These are phyloP conservation scores for Ips typographus DNA, from an alignment of 1,140 invertebrate genomes.

Conservation along the genomic window DNA sequence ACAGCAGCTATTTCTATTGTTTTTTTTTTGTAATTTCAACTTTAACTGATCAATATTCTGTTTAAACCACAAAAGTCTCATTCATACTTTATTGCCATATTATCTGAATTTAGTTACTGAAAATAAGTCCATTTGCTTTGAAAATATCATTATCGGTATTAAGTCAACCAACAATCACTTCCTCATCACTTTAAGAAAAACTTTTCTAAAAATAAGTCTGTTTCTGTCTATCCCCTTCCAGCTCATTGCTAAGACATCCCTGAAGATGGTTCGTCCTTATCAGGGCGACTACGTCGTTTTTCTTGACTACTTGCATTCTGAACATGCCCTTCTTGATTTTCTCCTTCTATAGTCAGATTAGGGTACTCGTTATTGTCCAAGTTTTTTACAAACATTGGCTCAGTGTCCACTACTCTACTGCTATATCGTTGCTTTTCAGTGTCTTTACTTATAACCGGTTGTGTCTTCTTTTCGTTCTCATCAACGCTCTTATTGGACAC, in stretches of 20 bases:
- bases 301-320: constrained; percentile 34
- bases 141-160: too few relatives aligned
- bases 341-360: constrained; percentile 34
- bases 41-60: too few relatives aligned
- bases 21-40: too few relatives aligned
- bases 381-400: constrained; percentile 51
- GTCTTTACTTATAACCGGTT: constrained; percentile 49
- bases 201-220: too few relatives aligned
- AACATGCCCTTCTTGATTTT: constrained; percentile 26
- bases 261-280: constrained; percentile 54
- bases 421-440: constrained; percentile 51
- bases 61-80: too few relatives aligned
- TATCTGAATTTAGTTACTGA: too few relatives aligned
- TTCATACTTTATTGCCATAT: too few relatives aligned
- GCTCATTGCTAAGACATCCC: constrained; percentile 53
- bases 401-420: constrained; percentile 51
- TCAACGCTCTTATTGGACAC: constrained; percentile 50
- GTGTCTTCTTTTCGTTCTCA: constrained; percentile 48
- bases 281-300: constrained; percentile 32
- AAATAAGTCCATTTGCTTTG: too few relatives aligned
- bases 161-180: too few relatives aligned
- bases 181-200: too few relatives aligned
- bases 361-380: constrained; percentile 45
- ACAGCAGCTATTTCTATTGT: too few relatives aligned
- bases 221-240: too few relatives aligned